Percentiles rank a stretch among this genome's conserved stretches.
Conservation (phyloP, 2,888 invertebrate genomes). For the Stenurella melanura region DNA sequence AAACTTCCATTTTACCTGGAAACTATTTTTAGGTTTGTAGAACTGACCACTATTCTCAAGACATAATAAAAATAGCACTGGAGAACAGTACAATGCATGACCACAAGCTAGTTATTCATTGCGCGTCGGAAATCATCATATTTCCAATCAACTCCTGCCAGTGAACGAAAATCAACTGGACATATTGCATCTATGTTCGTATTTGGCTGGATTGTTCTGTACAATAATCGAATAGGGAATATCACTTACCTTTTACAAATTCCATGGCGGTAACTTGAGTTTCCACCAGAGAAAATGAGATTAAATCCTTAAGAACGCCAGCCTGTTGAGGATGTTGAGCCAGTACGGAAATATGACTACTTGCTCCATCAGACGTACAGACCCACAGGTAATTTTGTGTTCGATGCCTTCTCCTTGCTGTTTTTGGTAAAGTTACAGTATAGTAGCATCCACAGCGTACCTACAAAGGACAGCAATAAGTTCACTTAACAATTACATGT, state of each 20-base stretch:
- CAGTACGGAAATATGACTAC: conserved; percentile 86
- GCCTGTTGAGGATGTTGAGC: conserved; percentile 84
- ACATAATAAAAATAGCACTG: too few species aligned
- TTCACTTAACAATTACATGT: background rate
- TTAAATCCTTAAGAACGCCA: conserved; percentile 83
- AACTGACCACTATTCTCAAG: too few species aligned
- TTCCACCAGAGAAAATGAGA: conserved; percentile 86
- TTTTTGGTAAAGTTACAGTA: conserved; percentile 79
- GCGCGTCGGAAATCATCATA: too few species aligned
- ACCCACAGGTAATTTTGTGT: conserved; percentile 92
- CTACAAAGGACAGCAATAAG: conserved; percentile 73
- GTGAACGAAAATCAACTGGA: too few species aligned
- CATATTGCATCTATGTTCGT: too few species aligned
- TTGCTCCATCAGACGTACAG: conserved; percentile 87
- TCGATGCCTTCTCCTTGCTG: conserved; percentile 78
- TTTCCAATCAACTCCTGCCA: too few species aligned
- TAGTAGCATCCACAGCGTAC: conserved; percentile 94
- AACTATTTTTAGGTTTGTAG: too few species aligned
- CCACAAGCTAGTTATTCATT: too few species aligned
- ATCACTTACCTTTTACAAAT: conserved; percentile 82
- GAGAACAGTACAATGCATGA: too few species aligned
- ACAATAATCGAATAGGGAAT: background rate
- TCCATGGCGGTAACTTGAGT: conserved; percentile 89
- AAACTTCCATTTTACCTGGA: too few species aligned
- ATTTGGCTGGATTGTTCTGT: too few species aligned